These are phyloP conservation scores for Zaprionus obscuricornis DNA, from an alignment of 2,888 invertebrate species.

Conservation along the genomic window DNA sequence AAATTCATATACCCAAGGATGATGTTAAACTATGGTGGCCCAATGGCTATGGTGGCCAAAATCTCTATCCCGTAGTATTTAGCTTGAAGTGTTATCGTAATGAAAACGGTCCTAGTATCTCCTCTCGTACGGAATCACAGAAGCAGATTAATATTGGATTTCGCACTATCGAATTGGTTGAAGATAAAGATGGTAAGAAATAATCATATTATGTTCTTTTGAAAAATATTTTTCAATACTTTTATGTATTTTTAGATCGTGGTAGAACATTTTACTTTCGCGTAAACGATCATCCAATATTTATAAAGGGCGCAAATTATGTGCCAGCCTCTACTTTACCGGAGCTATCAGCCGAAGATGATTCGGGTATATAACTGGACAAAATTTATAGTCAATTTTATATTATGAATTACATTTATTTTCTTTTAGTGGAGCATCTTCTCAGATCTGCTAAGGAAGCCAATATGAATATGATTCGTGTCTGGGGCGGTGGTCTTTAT, in stretches of 20 bases:
- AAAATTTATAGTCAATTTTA: neutral
- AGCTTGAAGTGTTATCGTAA: constrained; percentile 81
- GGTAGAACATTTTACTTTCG: constrained; percentile 94
- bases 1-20: constrained; percentile 76
- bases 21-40: constrained; percentile 94
- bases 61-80: constrained; percentile 88
- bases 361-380: constrained; percentile 31
- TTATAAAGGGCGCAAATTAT: constrained; percentile 97
- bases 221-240: neutral
- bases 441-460: constrained; percentile 88
- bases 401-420: neutral
- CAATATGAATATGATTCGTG: constrained; percentile 95
- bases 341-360: constrained; percentile 86
- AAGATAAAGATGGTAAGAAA: constrained; percentile 85
- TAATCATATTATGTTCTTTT: neutral
- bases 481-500: constrained; percentile 98
- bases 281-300: constrained; percentile 92
- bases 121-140: constrained; percentile 74
- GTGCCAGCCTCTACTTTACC: constrained; percentile 94
- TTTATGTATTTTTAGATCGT: constrained; percentile 76
- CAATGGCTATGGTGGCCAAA: constrained; percentile 93
- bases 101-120: constrained; percentile 44
- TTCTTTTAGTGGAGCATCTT: constrained; percentile 85
- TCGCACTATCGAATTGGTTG: constrained; percentile 91
- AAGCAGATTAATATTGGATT: constrained; percentile 90